Conservation (phyloP, 2,797 vertebrate species). For the Sebastolobus altivelis region DNA sequence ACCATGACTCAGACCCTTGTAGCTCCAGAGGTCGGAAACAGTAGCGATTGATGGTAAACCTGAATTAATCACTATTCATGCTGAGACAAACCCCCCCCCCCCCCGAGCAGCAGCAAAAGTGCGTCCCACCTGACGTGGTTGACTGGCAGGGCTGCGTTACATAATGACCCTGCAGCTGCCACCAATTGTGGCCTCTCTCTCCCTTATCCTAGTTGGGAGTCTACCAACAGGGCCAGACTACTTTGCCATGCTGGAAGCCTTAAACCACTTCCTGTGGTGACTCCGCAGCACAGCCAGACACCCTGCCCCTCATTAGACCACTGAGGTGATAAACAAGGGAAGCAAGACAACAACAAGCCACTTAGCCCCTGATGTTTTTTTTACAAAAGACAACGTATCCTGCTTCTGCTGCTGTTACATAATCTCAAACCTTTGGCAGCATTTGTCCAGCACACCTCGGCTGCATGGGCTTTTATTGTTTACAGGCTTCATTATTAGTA, state of each 20-base stretch:
- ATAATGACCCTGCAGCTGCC: slow-evolving; percentile 63
- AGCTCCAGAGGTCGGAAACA: slow-evolving; percentile 14
- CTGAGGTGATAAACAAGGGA: slow-evolving; percentile 74
- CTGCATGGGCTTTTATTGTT: slow-evolving; percentile 39
- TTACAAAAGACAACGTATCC: slow-evolving; percentile 23
- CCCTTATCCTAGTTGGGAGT: slow-evolving; percentile 61
- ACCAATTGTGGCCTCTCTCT: slow-evolving; percentile 64
- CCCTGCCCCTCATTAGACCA: slow-evolving; percentile 73
- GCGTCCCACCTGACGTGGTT: slow-evolving; percentile 44
- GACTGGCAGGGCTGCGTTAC: slow-evolving; percentile 32
- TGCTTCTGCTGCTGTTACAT: slow-evolving; percentile 39
- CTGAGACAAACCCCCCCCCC: not conserved
- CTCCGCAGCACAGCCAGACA: slow-evolving; percentile 71
- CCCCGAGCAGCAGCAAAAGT: not conserved
- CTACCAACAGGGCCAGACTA: slow-evolving; percentile 51
- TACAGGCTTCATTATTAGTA: slow-evolving; percentile 50
- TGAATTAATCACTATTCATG: slow-evolving; percentile 29
- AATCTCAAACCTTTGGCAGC: slow-evolving; percentile 53
- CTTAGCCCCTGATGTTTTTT: slow-evolving; percentile 49
- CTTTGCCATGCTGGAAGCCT: slow-evolving; percentile 50
- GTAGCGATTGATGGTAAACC: slow-evolving; percentile 27
- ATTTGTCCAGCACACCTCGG: slow-evolving; percentile 38
- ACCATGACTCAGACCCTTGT: slow-evolving; percentile 45
- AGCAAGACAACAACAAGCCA: slow-evolving; percentile 74
- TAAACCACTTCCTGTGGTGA: slow-evolving; percentile 80